phyloP scores from a whole-genome alignment of 2,113 vertebrate genomes.

The Ceyx cyanopectus region DNA sequence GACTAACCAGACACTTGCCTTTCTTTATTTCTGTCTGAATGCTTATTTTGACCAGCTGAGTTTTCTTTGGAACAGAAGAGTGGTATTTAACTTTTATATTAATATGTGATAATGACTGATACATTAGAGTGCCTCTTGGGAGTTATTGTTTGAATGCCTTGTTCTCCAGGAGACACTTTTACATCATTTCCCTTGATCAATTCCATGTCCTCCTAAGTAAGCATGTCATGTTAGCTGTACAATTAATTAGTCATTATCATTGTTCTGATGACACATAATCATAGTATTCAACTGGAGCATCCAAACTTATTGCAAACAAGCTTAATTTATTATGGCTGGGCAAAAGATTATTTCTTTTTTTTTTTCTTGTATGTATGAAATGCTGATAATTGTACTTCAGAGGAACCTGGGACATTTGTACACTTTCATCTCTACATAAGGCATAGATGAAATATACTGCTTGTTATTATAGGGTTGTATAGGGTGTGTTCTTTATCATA shows the following conservation, averaged over 20 bases:
- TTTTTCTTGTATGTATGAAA: neutral
- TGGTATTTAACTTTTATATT: neutral
- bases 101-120: neutral
- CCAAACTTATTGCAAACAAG: neutral
- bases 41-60: neutral
- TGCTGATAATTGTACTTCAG: neutral
- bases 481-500: slow-evolving; percentile 8
- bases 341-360: neutral
- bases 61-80: neutral
- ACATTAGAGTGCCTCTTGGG: neutral
- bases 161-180: neutral
- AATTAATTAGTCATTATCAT: neutral
- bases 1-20: neutral
- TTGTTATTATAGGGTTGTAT: neutral
- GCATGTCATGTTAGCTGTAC: neutral
- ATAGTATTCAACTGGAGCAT: neutral
- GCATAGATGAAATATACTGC: neutral
- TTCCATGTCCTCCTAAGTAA: neutral
- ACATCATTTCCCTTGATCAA: neutral
- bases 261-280: neutral
- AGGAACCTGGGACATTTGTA: neutral
- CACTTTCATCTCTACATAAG: neutral
- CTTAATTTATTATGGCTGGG: neutral
- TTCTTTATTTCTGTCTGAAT: neutral
- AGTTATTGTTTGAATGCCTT: neutral